Conservation (phyloP, 2,888 invertebrate species). For the Bibio marci region DNA sequence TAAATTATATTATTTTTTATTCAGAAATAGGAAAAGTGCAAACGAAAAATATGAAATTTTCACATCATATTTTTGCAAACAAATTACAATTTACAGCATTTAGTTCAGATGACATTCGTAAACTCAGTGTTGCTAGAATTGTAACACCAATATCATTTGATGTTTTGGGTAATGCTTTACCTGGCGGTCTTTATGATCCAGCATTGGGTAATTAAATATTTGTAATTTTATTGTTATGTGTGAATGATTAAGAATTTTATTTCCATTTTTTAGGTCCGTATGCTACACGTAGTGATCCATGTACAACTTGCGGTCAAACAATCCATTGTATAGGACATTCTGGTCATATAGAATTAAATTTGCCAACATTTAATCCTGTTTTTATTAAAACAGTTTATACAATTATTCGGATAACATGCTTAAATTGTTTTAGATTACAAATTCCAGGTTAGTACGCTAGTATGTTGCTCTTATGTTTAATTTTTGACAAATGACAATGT, state of each 20-base stretch:
- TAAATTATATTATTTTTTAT: too few relatives aligned
- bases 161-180: conserved; percentile 59
- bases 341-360: conserved; percentile 81
- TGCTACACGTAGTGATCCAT: conserved; percentile 47
- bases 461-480: neutral
- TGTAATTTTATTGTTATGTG: neutral
- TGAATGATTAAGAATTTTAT: conserved; percentile 4
- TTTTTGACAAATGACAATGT: too few relatives aligned
- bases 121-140: conserved; percentile 67
- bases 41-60: too few relatives aligned
- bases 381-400: conserved; percentile 57
- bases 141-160: conserved; percentile 66
- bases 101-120: conserved; percentile 55
- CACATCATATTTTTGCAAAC: conserved; percentile 18
- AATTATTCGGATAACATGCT: conserved; percentile 50
- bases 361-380: conserved; percentile 81
- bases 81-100: conserved; percentile 51
- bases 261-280: conserved; percentile 32
- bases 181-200: conserved; percentile 83
- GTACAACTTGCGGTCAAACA: conserved; percentile 60
- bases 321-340: conserved; percentile 78
- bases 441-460: conserved; percentile 33
- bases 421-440: conserved; percentile 52
- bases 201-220: conserved; percentile 42
- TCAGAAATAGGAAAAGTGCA: too few relatives aligned